Evolutionary conservation across 2,797 vertebrate genomes (phyloP), one percentile per base, ranked within the genome.

Genomic region (Menidia menidia): DNA sequence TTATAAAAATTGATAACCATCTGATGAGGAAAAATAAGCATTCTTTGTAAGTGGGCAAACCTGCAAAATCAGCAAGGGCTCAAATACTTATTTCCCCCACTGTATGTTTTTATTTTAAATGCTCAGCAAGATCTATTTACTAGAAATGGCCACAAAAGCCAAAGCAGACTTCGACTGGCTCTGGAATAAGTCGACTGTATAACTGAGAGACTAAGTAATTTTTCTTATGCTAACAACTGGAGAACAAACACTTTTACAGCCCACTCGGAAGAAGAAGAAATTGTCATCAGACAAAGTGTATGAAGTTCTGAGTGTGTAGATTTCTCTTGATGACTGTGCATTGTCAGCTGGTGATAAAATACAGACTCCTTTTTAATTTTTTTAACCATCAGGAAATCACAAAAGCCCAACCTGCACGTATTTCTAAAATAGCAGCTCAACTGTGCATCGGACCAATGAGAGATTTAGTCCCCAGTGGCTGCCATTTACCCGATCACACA

Each of bases 361-460:
- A 39, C 6, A 39, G 7, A 12, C 18, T 53, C 25, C 12, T 45
- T 12, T 15, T 13, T 8, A 30, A 5, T n/a, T n/a, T n/a, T 39
- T 33, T 4, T 25, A 44, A 47, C 39, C 16, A 45, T 56, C 53
- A 52, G 19, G 47, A n/a, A 19, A n/a, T 52, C 32, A 41, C 25
- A 42, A 13, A 55, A 30, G 45, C 35, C 39, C 52, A 56, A 47
- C 59, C 35, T 39, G 54, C 58, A 31, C 3, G 2, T 15, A 41
- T 64, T 75, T 63, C 35, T 31, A 41, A 8, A 63, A 73, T 55
- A 51, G 35, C 60, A 53, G 30, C 59, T 58, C 39, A 52, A 62
- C 7, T 51, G 44, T 57, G 60, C 32, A 68, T 42, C 30, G 43
- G 32, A 61, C 58, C 53, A 42, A 55, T 61, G 32, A 51, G 52